A percentile compares a stretch with the other conserved stretches of the same genome.
Evolutionary conservation across 2,797 vertebrate genomes (phyloP).

Genomic region (Acipenser ruthenus): DNA sequence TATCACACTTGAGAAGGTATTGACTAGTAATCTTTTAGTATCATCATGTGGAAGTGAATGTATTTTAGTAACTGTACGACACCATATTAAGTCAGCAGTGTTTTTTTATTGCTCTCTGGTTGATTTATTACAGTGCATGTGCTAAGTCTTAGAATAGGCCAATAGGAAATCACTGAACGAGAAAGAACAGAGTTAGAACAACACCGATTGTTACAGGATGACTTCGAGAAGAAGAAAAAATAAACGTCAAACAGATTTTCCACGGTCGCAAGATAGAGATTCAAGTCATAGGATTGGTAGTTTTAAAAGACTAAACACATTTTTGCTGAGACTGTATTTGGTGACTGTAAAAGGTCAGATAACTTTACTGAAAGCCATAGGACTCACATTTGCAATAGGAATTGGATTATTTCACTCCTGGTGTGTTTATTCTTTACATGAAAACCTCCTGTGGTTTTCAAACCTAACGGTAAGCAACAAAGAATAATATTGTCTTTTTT

Average conservation of each 20-base stretch:
- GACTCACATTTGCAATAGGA: constrained; percentile 39
- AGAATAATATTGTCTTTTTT: constrained; percentile 7
- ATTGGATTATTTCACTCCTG: constrained; percentile 44
- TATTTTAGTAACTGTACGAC: no score
- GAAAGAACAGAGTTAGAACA: background rate
- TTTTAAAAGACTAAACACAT: no score
- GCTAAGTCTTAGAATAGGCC: no score
- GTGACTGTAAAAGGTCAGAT: no score
- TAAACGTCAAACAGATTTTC: background rate
- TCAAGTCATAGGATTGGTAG: no score
- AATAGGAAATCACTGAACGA: background rate
- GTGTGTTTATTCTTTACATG: constrained; percentile 49
- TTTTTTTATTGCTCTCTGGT: no score
- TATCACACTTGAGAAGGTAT: no score
- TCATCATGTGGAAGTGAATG: no score
- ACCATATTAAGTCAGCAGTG: no score
- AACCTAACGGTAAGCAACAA: constrained; percentile 45
- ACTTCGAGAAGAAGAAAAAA: constrained; percentile 6
- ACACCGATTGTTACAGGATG: constrained; percentile 1
- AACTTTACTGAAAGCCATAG: constrained; percentile 26
- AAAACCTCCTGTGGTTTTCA: constrained; percentile 62
- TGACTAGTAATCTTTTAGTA: no score
- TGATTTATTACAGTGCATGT: no score
- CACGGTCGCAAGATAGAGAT: background rate
- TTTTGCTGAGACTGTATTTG: no score